Evolutionary conservation across 2,888 invertebrate species (phyloP).

Genomic region (Pristionchus japonicus): DNA sequence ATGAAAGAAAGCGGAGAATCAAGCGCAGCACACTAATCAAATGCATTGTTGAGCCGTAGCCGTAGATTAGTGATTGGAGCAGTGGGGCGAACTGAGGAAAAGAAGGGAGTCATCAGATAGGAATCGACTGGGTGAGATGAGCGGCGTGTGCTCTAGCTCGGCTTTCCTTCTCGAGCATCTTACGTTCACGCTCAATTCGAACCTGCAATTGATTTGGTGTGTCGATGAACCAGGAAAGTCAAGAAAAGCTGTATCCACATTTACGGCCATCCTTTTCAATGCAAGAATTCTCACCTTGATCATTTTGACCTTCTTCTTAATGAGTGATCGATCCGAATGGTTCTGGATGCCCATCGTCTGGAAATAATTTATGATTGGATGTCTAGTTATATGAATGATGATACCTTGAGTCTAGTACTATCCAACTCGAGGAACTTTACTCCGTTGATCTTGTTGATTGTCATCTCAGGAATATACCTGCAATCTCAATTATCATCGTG

Average conservation of each 20-base stretch:
- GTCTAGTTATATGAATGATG: constrained; percentile 32
- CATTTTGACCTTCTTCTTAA: constrained; percentile 80
- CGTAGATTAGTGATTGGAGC: neutral
- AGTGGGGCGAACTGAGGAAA: neutral
- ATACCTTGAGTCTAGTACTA: constrained; percentile 88
- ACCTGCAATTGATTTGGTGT: too few species aligned
- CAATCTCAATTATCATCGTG: neutral
- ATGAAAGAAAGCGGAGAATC: constrained; percentile 12
- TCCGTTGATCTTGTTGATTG: constrained; percentile 91
- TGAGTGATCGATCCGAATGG: constrained; percentile 77
- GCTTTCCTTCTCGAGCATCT: constrained; percentile 87
- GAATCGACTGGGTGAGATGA: constrained; percentile 43
- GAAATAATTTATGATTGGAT: constrained; percentile 47
- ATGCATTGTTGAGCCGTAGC: constrained; percentile 23
- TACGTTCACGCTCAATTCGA: constrained; percentile 78
- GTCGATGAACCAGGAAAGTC: too few species aligned
- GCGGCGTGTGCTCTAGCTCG: constrained; percentile 76
- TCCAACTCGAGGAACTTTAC: constrained; percentile 88
- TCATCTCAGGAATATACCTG: constrained; percentile 78
- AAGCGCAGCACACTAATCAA: constrained; percentile 17
- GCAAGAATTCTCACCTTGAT: constrained; percentile 73
- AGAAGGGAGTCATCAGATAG: constrained; percentile 40
- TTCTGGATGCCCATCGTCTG: constrained; percentile 78
- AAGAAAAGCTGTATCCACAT: too few species aligned
- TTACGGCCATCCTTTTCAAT: too few species aligned